A percentile compares a stretch with the other conserved stretches of the same genome.
Evolutionary conservation across 2,113 vertebrate species (phyloP).

Genomic region (Channa argus): DNA sequence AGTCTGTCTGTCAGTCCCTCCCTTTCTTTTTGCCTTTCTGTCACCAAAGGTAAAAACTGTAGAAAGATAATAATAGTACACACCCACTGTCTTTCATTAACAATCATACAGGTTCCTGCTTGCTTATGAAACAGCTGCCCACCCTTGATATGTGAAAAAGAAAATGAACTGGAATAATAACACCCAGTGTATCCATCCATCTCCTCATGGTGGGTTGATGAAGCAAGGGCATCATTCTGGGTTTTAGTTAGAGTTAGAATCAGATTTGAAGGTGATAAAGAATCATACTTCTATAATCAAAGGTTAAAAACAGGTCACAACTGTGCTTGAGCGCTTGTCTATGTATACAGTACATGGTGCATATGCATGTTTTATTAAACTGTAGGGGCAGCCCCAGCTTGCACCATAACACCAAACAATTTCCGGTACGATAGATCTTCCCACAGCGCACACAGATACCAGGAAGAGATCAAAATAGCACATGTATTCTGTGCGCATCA

Average conservation of each 20-base stretch:
- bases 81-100: constrained; percentile 71
- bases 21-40: constrained; percentile 20
- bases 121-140: constrained; percentile 61
- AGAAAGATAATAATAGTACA: constrained; percentile 64
- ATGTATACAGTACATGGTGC: neutral
- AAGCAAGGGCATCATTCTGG: neutral
- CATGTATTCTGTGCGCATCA: constrained; percentile 22
- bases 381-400: neutral
- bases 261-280: constrained; percentile 5
- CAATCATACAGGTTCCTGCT: constrained; percentile 69
- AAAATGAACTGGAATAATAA: constrained; percentile 44
- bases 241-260: neutral
- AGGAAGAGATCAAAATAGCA: constrained; percentile 9
- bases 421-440: constrained; percentile 9
- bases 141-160: constrained; percentile 21
- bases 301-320: constrained; percentile 21
- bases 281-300: constrained; percentile 4
- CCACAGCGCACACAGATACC: neutral
- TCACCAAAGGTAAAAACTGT: constrained; percentile 35
- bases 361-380: constrained; percentile 7
- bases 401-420: constrained; percentile 1
- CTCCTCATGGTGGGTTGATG: neutral
- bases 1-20: constrained; percentile 1
- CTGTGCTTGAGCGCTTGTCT: neutral
- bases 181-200: constrained; percentile 15